phyloP scores from a whole-genome alignment of 2,113 vertebrate genomes.

The Heptranchias perlo region DNA sequence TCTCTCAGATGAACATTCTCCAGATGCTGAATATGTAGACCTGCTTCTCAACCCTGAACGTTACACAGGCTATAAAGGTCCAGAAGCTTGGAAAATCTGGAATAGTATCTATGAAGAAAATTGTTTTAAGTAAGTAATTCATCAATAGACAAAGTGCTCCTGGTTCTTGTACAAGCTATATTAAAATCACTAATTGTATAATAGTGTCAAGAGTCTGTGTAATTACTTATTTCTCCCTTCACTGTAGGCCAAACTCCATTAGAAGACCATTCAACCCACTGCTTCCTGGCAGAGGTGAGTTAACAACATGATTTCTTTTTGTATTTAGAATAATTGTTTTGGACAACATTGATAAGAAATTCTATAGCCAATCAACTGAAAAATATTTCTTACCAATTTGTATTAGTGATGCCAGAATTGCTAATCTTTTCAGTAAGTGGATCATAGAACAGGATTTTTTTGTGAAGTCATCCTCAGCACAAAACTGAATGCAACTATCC shows the following conservation, averaged over 20 bases:
- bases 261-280: slow-evolving; percentile 70
- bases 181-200: background rate
- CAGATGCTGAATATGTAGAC: slow-evolving; percentile 68
- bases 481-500: background rate
- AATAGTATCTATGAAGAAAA: slow-evolving; percentile 75
- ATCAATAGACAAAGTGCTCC: slow-evolving; percentile 39
- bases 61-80: slow-evolving; percentile 69
- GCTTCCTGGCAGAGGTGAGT: slow-evolving; percentile 63
- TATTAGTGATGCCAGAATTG: background rate
- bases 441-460: background rate
- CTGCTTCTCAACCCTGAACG: slow-evolving; percentile 68
- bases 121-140: slow-evolving; percentile 68
- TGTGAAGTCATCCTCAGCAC: background rate
- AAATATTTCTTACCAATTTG: background rate
- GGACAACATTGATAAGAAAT: background rate
- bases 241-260: slow-evolving; percentile 72
- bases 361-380: background rate
- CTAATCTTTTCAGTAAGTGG: background rate
- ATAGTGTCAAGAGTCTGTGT: background rate
- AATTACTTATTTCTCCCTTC: background rate
- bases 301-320: slow-evolving; percentile 3
- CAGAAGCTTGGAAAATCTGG: slow-evolving; percentile 69
- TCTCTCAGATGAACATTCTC: slow-evolving; percentile 59
- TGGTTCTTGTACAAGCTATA: slow-evolving; percentile 30
- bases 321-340: background rate